Evolutionary conservation across 2,797 vertebrate genomes (phyloP), one percentile per base, ranked within the genome.

Genomic region (Falco berigora): DNA sequence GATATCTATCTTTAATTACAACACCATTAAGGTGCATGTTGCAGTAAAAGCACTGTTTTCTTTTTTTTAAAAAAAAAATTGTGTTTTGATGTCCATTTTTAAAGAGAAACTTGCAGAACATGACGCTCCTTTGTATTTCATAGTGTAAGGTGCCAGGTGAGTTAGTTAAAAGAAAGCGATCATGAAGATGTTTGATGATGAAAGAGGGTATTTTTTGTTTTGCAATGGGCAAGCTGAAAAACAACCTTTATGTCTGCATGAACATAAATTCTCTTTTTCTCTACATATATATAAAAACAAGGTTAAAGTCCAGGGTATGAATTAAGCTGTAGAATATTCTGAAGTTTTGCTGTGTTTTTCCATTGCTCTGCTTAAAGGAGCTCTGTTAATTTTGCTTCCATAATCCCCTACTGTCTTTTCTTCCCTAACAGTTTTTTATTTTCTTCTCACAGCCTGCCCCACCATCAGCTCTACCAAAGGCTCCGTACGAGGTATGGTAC

Each of bases 371-470:
- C 10, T 55, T 59, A 30, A 16, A 76, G 12, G 12, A 90, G 21
- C 30, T 27, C 24, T 42, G 8, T 19, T 61, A 4, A 8, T 59
- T 94, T 80, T 79, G 10, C 38, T 82, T 55, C 61, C 23, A 27
- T 58, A 61, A 79, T 58, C 16, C 34, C 10, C 28, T 46, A 8
- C 8, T 28, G 13, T 1, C 2, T 47, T 58, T 67, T 42, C 47
- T 7, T 3, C 5, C 38, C 67, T 88, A 55, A 83, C 1, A 10
- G 2, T 36, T 88, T 64, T 88, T 36, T 12, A 6, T 69, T 69
- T 34, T 79, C 14, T 73, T 67, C 50, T 88, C 90, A 85, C 97
- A 97, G 97, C 92, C 73, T 98, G 98, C 40, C 98, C 97, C 5
- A 66, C 47, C 68, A 97, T 98, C 55, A 64, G 52, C 82, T 95